These are phyloP conservation scores for Proales similis DNA, from an alignment of 1,140 invertebrate species.

Conservation along the genomic window DNA sequence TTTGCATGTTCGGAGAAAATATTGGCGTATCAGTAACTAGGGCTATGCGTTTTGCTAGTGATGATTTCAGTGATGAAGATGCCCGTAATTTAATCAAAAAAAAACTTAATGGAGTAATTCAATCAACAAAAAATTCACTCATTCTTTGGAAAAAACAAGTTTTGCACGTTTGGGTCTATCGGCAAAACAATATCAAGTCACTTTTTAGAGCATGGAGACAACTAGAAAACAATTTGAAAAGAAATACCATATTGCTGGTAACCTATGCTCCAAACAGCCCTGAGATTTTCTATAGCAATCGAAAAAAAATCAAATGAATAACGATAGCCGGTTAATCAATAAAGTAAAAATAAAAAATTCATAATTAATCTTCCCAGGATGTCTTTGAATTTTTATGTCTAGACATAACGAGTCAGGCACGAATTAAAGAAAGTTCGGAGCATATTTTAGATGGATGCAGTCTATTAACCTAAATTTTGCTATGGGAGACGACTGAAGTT, in stretches of 20 bases:
- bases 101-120: slow-evolving; percentile 46
- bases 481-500: no score
- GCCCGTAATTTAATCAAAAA: slow-evolving; percentile 44
- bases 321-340: no score
- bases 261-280: slow-evolving; percentile 40
- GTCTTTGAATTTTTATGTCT: no score
- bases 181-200: slow-evolving; percentile 39
- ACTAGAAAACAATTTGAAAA: slow-evolving; percentile 40
- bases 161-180: slow-evolving; percentile 44
- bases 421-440: no score
- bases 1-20: slow-evolving; percentile 41
- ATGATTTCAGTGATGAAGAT: slow-evolving; percentile 42
- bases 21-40: slow-evolving; percentile 47
- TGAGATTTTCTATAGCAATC: slow-evolving; percentile 34
- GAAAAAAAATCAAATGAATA: no score
- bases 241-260: slow-evolving; percentile 45
- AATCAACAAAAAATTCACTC: slow-evolving; percentile 43
- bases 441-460: no score
- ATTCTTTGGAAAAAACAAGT: slow-evolving; percentile 48
- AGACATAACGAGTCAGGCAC: no score
- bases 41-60: slow-evolving; percentile 45
- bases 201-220: slow-evolving; percentile 40
- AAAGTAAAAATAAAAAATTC: no score
- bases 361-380: no score
- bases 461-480: no score